Percentiles rank a stretch among this genome's conserved stretches.
Evolutionary conservation across 2,888 invertebrate species (phyloP).

Genomic region (Nycteola revayana): DNA sequence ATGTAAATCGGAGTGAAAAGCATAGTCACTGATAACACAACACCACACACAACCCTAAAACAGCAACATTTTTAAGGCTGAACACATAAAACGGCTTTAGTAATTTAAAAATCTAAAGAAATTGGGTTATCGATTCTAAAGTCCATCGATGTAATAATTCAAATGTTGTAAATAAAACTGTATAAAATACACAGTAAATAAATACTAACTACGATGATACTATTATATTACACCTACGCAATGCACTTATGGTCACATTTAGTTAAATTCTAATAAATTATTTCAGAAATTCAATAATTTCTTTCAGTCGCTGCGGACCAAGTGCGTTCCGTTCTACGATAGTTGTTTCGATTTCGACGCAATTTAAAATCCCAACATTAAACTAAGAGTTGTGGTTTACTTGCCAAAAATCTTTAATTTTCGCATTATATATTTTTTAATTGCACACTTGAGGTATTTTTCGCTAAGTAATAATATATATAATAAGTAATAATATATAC

Average conservation of each 20-base stretch:
- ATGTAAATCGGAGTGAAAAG: slow-evolving; percentile 91
- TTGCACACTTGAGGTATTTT: too few relatives aligned
- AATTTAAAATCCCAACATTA: too few relatives aligned
- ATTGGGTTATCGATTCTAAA: slow-evolving; percentile 75
- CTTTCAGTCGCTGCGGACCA: slow-evolving; percentile 28
- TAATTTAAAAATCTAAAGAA: slow-evolving; percentile 29
- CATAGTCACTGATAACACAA: slow-evolving; percentile 68
- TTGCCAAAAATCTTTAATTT: too few relatives aligned
- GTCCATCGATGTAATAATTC: slow-evolving; percentile 48
- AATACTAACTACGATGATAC: slow-evolving; percentile 16
- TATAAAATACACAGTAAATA: slow-evolving; percentile 20
- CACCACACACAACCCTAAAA: slow-evolving; percentile 18
- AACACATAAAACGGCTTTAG: slow-evolving; percentile 10
- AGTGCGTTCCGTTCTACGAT: slow-evolving; percentile 18
- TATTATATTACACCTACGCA: slow-evolving; percentile 18
- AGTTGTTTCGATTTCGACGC: too few relatives aligned
- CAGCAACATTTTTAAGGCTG: slow-evolving; percentile 19
- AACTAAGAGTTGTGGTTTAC: too few relatives aligned
- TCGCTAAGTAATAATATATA: too few relatives aligned
- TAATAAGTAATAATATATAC: too few relatives aligned
- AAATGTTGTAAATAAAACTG: slow-evolving; percentile 26
- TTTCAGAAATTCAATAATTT: slow-evolving; percentile 30
- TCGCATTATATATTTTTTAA: too few relatives aligned
- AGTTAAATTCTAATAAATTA: slow-evolving; percentile 21
- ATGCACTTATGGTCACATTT: slow-evolving; percentile 17